Percentiles rank a stretch among this genome's conserved stretches.
These are phyloP conservation scores for Trididemnum clinides DNA, from an alignment of 23 tunicate genomes.

Conservation along the genomic window DNA sequence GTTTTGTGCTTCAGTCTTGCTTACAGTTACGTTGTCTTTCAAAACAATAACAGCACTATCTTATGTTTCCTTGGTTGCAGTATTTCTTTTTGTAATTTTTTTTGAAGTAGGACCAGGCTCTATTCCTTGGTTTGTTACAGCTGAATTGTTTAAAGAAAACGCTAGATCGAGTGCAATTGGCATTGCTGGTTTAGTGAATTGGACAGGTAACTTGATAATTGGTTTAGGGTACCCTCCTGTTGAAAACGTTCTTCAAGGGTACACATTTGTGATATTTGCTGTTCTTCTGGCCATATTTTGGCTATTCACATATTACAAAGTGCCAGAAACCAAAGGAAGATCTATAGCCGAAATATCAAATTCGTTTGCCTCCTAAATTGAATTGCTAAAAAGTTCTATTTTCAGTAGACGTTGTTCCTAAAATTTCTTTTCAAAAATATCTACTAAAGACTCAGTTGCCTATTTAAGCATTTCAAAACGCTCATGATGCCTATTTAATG, in stretches of 20 bases:
- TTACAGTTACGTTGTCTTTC: constrained; percentile 36
- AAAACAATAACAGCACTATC: neutral
- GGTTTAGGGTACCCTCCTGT: constrained; percentile 65
- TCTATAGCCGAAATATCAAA: constrained; percentile 56
- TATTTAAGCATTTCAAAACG: no score
- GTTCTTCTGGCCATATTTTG: constrained; percentile 42
- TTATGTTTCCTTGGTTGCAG: constrained; percentile 43
- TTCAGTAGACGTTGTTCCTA: no score
- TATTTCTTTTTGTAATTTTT: constrained; percentile 56
- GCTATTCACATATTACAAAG: constrained; percentile 55
- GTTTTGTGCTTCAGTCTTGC: constrained; percentile 37
- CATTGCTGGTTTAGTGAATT: constrained; percentile 76
- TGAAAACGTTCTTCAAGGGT: constrained; percentile 53
- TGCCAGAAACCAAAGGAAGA: constrained; percentile 92
- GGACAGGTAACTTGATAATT: constrained; percentile 66
- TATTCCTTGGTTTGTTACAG: constrained; percentile 91
- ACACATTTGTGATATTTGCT: constrained; percentile 64
- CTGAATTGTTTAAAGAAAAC: constrained; percentile 62
- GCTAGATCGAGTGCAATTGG: constrained; percentile 66
- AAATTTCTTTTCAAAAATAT: no score
- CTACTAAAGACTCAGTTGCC: no score
- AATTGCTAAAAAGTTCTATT: no score
- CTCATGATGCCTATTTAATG: no score
- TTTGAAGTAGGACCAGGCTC: constrained; percentile 89
- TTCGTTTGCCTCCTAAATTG: constrained; percentile 39